These are phyloP conservation scores for Triplophysa siluroides DNA, from an alignment of 2,113 vertebrate genomes.

Conservation along the genomic window DNA sequence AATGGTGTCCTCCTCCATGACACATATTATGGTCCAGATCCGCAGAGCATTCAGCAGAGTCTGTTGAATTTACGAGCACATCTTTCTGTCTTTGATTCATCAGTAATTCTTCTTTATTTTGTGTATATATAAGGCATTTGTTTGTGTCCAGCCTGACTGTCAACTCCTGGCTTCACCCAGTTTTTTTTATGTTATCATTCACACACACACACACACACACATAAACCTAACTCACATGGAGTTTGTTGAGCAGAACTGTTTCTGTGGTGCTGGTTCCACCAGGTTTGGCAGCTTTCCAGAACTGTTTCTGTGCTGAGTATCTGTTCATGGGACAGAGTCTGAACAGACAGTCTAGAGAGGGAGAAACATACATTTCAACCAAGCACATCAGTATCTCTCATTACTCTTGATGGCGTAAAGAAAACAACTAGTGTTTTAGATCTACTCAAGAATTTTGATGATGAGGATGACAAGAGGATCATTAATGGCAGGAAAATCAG, in stretches of 20 bases:
- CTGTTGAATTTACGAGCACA: not conserved
- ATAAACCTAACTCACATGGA: slow-evolving; percentile 81
- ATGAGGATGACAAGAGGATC: slow-evolving; percentile 34
- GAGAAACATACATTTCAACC: not conserved
- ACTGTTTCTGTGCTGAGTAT: slow-evolving; percentile 98
- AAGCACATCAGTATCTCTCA: not conserved
- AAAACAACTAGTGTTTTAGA: not conserved
- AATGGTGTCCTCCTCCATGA: not conserved
- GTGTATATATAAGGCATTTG: not conserved
- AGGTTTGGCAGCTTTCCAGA: slow-evolving; percentile 98
- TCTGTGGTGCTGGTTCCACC: slow-evolving; percentile 92
- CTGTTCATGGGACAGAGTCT: slow-evolving; percentile 98
- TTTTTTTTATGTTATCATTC: not conserved
- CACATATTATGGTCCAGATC: slow-evolving; percentile 10
- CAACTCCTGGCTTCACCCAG: not conserved
- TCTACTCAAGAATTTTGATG: slow-evolving; percentile 38
- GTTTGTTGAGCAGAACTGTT: slow-evolving; percentile 92
- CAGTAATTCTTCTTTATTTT: slow-evolving; percentile 3
- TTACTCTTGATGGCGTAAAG: not conserved
- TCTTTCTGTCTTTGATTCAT: slow-evolving; percentile 1
- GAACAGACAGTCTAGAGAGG: slow-evolving; percentile 91
- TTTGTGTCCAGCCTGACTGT: not conserved
- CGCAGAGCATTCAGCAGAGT: slow-evolving; percentile 18
- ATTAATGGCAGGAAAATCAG: slow-evolving; percentile 18
- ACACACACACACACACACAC: slow-evolving; percentile 4